Evolutionary conservation across 2,113 vertebrate genomes (phyloP).

Genomic region (Glaucidium brasilianum): DNA sequence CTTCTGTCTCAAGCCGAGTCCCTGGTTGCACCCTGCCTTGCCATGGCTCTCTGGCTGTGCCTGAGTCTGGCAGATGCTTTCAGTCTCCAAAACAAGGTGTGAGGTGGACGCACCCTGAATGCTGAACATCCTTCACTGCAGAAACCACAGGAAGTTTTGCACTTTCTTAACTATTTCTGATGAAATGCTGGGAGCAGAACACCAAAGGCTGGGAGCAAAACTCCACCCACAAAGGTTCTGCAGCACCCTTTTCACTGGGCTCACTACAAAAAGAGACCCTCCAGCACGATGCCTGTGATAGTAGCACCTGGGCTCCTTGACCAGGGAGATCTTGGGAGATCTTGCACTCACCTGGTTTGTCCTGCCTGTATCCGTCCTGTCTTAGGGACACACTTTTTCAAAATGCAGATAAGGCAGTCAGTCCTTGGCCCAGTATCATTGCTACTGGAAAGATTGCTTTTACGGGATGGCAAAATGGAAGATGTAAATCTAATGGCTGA

Average conservation of each 20-base stretch:
- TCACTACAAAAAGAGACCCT: not conserved
- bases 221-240: not conserved
- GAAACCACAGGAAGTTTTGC: not conserved
- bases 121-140: not conserved
- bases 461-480: not conserved
- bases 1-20: not conserved
- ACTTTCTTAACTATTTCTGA: not conserved
- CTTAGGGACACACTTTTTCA: not conserved
- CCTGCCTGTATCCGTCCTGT: fast-evolving
- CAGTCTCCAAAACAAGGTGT: not conserved
- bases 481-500: not conserved
- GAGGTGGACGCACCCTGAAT: not conserved
- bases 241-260: not conserved
- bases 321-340: not conserved
- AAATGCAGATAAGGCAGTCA: not conserved
- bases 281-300: not conserved
- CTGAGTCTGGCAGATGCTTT: not conserved
- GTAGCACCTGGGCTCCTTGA: not conserved
- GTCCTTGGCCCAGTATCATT: not conserved
- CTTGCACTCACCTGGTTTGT: fast-evolving
- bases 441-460: not conserved
- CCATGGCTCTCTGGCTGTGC: not conserved
- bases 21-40: not conserved
- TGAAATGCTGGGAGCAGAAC: not conserved
- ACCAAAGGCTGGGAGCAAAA: not conserved